Conservation (phyloP, 2,888 invertebrate species). For the Oscheius sp. region DNA sequence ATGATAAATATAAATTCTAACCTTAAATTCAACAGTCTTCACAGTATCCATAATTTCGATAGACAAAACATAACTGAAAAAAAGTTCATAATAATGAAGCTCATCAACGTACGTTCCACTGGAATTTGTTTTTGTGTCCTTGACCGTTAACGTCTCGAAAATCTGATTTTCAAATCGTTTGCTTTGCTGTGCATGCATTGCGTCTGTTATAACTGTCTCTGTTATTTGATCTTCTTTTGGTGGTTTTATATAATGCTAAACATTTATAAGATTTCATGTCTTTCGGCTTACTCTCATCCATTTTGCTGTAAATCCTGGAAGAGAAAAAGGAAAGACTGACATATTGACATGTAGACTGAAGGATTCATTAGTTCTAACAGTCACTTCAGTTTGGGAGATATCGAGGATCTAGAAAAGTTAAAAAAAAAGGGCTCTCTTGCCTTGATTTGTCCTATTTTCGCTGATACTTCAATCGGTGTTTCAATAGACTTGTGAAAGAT, state of each 20-base stretch:
- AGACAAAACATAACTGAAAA: conserved; percentile 38
- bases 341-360: conserved; percentile 23
- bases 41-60: conserved; percentile 38
- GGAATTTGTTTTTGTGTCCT: conserved; percentile 23
- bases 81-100: not conserved
- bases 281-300: conserved; percentile 37
- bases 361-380: not conserved
- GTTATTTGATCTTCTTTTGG: conserved; percentile 9
- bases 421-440: conserved; percentile 4
- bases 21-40: conserved; percentile 38
- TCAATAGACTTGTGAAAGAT: conserved; percentile 4
- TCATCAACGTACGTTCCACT: conserved; percentile 38
- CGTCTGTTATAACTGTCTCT: conserved; percentile 17
- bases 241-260: conserved; percentile 10
- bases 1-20: not conserved
- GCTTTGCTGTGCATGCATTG: conserved; percentile 4
- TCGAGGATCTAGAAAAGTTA: conserved; percentile 3
- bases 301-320: conserved; percentile 32
- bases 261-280: not conserved
- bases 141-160: conserved; percentile 1
- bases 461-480: conserved; percentile 33
- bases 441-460: conserved; percentile 39
- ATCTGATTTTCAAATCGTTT: not conserved
- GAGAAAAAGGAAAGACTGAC: conserved; percentile 6
- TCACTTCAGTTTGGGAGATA: not conserved